Evolutionary conservation across 2,888 invertebrate species (phyloP).

Genomic region (Eupithecia subumbrata): DNA sequence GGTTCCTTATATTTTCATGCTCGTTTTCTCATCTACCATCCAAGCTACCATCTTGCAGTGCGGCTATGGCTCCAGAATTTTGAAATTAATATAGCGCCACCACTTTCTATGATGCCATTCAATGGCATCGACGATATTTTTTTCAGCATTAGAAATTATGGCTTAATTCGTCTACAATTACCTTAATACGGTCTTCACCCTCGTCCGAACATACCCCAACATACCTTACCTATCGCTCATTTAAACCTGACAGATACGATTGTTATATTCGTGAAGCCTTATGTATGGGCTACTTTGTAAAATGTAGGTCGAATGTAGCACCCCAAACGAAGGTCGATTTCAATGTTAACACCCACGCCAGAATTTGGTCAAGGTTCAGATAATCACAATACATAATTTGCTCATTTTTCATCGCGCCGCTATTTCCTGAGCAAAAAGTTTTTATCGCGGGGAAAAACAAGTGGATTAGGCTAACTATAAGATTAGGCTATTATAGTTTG

Average conservation of each 20-base stretch:
- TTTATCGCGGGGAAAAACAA: background rate
- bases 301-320: background rate
- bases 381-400: slow-evolving; percentile 1
- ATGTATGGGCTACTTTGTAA: background rate
- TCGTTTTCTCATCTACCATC: background rate
- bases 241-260: background rate
- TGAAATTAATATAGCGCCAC: too few species aligned
- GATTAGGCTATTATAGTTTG: background rate
- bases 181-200: too few species aligned
- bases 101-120: too few species aligned
- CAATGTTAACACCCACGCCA: background rate
- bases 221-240: background rate
- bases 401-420: background rate
- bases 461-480: background rate
- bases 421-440: background rate
- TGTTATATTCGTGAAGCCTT: background rate
- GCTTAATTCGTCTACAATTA: too few species aligned
- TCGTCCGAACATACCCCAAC: too few species aligned
- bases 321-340: background rate
- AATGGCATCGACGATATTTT: too few species aligned
- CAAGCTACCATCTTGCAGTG: background rate
- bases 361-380: slow-evolving; percentile 1
- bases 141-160: too few species aligned
- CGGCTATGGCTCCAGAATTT: background rate
- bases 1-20: background rate